Conservation (phyloP, 2,797 vertebrate genomes). For the Taeniopygia guttata region DNA sequence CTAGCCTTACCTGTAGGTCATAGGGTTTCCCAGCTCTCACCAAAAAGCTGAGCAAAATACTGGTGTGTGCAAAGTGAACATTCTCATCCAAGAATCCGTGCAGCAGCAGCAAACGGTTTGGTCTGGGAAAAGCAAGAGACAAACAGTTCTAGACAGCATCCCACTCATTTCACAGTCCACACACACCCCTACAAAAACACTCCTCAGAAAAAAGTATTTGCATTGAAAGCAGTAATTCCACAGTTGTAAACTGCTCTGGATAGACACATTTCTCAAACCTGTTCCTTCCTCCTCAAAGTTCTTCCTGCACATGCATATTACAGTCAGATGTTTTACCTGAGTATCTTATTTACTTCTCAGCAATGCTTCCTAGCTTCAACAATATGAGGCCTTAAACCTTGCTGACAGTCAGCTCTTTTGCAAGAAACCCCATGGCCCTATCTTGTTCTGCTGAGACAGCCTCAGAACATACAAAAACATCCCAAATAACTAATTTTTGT, state of each 20-base stretch:
- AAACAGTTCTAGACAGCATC: background rate
- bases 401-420: background rate
- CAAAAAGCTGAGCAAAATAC: slow-evolving; percentile 83
- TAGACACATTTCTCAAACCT: background rate
- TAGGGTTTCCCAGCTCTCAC: slow-evolving; percentile 83
- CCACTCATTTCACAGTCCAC: background rate
- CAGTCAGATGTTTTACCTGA: background rate
- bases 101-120: slow-evolving; percentile 80
- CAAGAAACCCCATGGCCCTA: background rate
- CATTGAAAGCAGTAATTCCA: background rate
- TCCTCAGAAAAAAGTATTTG: background rate
- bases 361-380: background rate
- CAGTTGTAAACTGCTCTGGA: background rate
- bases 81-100: slow-evolving; percentile 85
- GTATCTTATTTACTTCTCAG: background rate
- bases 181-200: background rate
- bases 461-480: background rate
- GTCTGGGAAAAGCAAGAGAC: slow-evolving; percentile 68
- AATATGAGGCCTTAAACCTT: background rate
- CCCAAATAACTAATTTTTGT: background rate
- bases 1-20: slow-evolving; percentile 79
- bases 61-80: slow-evolving; percentile 85
- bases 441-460: background rate
- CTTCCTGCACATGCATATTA: background rate
- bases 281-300: background rate